Conservation (phyloP, 2,888 invertebrate species). For the Ariolimax columbianus region DNA sequence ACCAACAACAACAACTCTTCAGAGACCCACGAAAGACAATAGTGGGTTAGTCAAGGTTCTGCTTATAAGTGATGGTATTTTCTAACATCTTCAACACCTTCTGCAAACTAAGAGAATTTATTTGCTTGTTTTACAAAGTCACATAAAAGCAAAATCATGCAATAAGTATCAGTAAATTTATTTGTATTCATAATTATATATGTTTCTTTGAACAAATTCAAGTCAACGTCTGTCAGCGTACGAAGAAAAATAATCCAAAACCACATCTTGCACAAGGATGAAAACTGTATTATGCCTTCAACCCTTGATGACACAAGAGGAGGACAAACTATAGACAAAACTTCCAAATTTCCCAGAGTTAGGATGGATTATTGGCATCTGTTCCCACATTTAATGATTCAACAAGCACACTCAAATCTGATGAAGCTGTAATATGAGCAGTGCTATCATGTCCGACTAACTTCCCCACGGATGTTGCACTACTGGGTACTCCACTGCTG, state of each 20-base stretch:
- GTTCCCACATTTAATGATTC: slow-evolving; percentile 7
- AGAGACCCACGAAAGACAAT: too few species aligned
- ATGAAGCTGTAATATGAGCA: neutral
- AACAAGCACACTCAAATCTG: neutral
- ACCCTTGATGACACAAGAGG: neutral
- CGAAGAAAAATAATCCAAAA: neutral
- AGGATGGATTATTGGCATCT: neutral
- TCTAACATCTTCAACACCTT: too few species aligned
- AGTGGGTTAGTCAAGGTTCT: too few species aligned
- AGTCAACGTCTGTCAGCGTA: too few species aligned
- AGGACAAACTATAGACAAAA: neutral
- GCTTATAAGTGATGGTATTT: too few species aligned
- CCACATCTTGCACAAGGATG: neutral
- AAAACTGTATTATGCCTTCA: neutral
- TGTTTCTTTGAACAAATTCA: too few species aligned
- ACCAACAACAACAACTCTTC: too few species aligned
- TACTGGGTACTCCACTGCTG: neutral
- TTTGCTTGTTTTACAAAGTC: too few species aligned
- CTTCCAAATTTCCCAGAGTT: neutral
- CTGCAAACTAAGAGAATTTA: too few species aligned
- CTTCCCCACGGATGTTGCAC: neutral
- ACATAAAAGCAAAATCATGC: too few species aligned
- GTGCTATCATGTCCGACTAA: neutral
- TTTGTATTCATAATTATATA: too few species aligned
- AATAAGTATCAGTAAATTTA: too few species aligned